phyloP scores from a whole-genome alignment of 37 sponge, comb jelly and placozoan species.

The Bolinopsis microptera region DNA sequence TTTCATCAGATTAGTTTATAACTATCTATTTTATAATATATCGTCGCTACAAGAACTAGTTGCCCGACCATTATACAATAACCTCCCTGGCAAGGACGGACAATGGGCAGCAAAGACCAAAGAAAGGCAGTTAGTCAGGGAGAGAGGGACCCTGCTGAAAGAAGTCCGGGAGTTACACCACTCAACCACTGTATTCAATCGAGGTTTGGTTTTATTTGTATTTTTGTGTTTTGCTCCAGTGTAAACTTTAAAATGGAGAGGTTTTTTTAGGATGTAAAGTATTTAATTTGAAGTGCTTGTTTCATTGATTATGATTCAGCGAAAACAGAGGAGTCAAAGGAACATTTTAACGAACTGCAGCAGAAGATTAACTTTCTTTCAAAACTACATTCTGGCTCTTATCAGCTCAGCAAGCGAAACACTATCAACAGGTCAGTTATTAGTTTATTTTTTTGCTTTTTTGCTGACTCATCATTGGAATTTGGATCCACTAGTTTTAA shows the following conservation, averaged over 20 bases:
- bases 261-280: too few species aligned
- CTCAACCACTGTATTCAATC: not conserved
- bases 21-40: too few species aligned
- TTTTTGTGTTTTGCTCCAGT: too few species aligned
- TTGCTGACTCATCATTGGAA: not conserved
- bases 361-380: conserved; percentile 10
- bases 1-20: too few species aligned
- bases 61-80: too few species aligned
- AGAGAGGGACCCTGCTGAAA: conserved; percentile 7
- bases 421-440: conserved; percentile 13
- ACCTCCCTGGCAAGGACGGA: too few species aligned
- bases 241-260: too few species aligned
- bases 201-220: too few species aligned
- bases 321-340: conserved; percentile 37
- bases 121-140: conserved; percentile 45
- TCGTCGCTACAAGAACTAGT: too few species aligned
- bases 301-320: too few species aligned
- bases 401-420: conserved; percentile 38
- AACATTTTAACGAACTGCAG: conserved; percentile 39
- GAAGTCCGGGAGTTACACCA: conserved; percentile 35
- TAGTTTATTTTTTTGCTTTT: not conserved
- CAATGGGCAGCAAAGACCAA: conserved; percentile 57
- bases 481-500: not conserved
- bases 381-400: conserved; percentile 34
- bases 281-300: too few species aligned